Evolutionary conservation across 2,888 invertebrate genomes (phyloP), one percentile per base, ranked within the genome.

Genomic region (Mimas tiliae): DNA sequence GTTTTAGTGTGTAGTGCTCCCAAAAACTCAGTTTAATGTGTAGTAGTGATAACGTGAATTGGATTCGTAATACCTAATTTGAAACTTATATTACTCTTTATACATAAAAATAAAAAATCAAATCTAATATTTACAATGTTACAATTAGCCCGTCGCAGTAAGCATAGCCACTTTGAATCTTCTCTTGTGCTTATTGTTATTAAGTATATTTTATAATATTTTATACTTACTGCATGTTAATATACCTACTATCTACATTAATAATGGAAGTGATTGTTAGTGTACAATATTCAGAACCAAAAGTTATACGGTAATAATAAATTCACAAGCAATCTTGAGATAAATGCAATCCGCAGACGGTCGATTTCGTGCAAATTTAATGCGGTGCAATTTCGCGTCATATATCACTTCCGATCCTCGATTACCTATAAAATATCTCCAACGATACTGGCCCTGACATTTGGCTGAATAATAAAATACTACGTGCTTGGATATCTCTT

Each of bases 401-500:
- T 63, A 63, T 48, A 48, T 48, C 47, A 48, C 58, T 58, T 58
- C 58, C 58, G 42, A 58, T 19, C 11, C 38, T 38, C 19, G 58
- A 58, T 58, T 42, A 50, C 19, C 19, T 50, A 42, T 58, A 58
- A 42, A 6, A 58, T 58, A 63, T 34, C 21, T 50, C 33, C 51
- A 19, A 12, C 48, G 47, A 47, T 63, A 33, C 19, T 19, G 50
- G 33, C 11, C 55, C 16, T 42, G 58, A 42, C 42, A 58, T 21
- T 51, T 62, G 48, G 34, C n/a, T 51, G 55, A 27, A 65, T 64
- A 53, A 64, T 47, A 64, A 33, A 50, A 51, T 68, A 75, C 62
- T 64, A 66, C 68, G 62, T 72, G 75, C 72, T 69, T 93, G 89
- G 86, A 80, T 88, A 81, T 80, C 76, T 93, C 80, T 86, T 72